Percentiles rank a stretch among this genome's conserved stretches.
Evolutionary conservation across 2,888 invertebrate species (phyloP).

Genomic region (Netelia virgata): DNA sequence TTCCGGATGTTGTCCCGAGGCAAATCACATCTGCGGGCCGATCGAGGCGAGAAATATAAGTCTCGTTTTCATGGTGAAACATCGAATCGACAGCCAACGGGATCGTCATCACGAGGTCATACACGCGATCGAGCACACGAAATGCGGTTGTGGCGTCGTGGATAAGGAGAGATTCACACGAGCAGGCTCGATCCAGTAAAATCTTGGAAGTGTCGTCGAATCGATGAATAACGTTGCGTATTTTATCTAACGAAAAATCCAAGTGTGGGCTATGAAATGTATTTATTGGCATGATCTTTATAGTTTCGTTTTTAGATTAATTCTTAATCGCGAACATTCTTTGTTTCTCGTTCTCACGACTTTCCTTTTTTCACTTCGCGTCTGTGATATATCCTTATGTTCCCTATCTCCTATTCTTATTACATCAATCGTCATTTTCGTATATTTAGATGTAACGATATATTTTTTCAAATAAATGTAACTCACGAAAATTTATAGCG

Average conservation of each 20-base stretch:
- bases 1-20: constrained; percentile 80
- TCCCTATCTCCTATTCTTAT: neutral
- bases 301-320: neutral
- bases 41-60: constrained; percentile 78
- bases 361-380: constrained; percentile 12
- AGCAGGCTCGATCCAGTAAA: constrained; percentile 41
- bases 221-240: neutral
- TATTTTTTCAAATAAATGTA: constrained; percentile 3
- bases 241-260: neutral
- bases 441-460: neutral
- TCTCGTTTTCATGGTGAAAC: constrained; percentile 81
- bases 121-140: constrained; percentile 79
- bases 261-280: constrained; percentile 36
- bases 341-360: neutral
- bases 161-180: constrained; percentile 45
- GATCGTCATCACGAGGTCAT: constrained; percentile 81
- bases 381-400: constrained; percentile 47
- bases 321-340: neutral
- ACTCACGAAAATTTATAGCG: constrained; percentile 14
- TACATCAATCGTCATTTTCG: neutral
- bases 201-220: neutral
- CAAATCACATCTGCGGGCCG: constrained; percentile 78
- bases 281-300: constrained; percentile 49
- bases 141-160: constrained; percentile 77
- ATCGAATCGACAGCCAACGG: constrained; percentile 79